Evolutionary conservation across 2,113 vertebrate genomes (phyloP), one percentile per base, ranked within the genome.

Genomic region (Choloepus hoffmanni): DNA sequence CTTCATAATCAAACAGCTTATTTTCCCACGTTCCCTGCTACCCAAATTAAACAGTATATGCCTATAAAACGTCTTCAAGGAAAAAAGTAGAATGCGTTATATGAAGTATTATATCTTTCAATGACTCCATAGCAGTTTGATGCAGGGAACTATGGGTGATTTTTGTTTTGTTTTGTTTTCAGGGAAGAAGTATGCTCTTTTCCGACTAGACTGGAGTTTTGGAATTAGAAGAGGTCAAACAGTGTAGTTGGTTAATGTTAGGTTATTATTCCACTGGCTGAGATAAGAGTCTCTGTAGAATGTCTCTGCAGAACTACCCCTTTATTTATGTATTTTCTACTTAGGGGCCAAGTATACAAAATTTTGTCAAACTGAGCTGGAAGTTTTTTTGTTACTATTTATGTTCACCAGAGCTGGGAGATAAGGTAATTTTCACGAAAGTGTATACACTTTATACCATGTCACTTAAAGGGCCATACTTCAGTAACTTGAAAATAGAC

Each of bases 241-340:
- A 36, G 82, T 30, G 7, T 60, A 88, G 40, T 83, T 40, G 82
- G 50, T 33, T 36, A 74, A 55, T 77, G 40, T 10, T 40, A 76
- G 50, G n/a, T 63, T 1, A 40, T 65, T 85, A 79, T 72, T 86
- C 55, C 60, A 28, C 79, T 67, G 90, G 96, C 63, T 16, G 9
- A 16, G 30, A 65, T 24, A 33, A 79, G 13, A 12, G 50, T 53
- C 50, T 53, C 50, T 53, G 50, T 10, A 53, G 85, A 89, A 58
- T 18, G 23, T 87, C 74, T 92, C 74, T 40, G 63, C 48, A 97
- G 77, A 92, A 85, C 77, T 73, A 82, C 70, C 90, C 91, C 30
- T 96, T 96, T 96, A 96, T 97, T 97, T 98, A 96, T 97, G 96
- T 97, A 85, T 95, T 94, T 95, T 89, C 94, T 96, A 30, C 90